Conservation (phyloP, 1,140 invertebrate species). For the Elymnias hypermnestra region DNA sequence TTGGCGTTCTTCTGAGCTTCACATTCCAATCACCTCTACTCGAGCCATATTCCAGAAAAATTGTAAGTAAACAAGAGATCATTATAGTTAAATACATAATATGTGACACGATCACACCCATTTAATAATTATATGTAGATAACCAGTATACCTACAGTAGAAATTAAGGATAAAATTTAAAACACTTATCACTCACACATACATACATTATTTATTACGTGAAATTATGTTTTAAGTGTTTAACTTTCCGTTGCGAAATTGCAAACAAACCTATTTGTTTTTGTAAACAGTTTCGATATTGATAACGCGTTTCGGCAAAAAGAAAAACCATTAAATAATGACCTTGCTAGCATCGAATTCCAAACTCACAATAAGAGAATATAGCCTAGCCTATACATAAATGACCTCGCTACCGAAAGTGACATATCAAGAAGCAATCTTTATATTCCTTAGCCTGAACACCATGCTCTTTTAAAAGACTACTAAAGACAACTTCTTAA, state of each 20-base stretch:
- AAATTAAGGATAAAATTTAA: slow-evolving; percentile 39
- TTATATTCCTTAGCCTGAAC: slow-evolving; percentile 14
- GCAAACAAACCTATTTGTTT: background rate
- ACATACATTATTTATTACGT: slow-evolving; percentile 37
- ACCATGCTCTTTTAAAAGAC: background rate
- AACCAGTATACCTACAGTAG: slow-evolving; percentile 41
- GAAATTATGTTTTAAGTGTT: slow-evolving; percentile 17
- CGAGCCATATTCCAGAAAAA: slow-evolving; percentile 67
- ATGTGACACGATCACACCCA: slow-evolving; percentile 52
- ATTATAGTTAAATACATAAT: slow-evolving; percentile 47
- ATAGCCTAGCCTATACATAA: slow-evolving; percentile 53
- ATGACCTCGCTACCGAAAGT: slow-evolving; percentile 36
- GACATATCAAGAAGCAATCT: slow-evolving; percentile 47
- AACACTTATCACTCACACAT: slow-evolving; percentile 54
- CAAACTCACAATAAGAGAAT: slow-evolving; percentile 50
- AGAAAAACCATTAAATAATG: slow-evolving; percentile 11
- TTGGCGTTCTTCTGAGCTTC: slow-evolving; percentile 68
- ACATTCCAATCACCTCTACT: slow-evolving; percentile 33
- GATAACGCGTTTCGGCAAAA: no score
- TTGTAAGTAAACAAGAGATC: slow-evolving; percentile 72
- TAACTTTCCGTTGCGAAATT: background rate
- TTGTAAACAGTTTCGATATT: no score
- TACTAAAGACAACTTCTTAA: slow-evolving; percentile 45
- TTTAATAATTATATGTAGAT: slow-evolving; percentile 42
- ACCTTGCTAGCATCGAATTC: slow-evolving; percentile 44